phyloP scores from a whole-genome alignment of 2,888 invertebrate species.

The Brassicogethes aeneus region DNA sequence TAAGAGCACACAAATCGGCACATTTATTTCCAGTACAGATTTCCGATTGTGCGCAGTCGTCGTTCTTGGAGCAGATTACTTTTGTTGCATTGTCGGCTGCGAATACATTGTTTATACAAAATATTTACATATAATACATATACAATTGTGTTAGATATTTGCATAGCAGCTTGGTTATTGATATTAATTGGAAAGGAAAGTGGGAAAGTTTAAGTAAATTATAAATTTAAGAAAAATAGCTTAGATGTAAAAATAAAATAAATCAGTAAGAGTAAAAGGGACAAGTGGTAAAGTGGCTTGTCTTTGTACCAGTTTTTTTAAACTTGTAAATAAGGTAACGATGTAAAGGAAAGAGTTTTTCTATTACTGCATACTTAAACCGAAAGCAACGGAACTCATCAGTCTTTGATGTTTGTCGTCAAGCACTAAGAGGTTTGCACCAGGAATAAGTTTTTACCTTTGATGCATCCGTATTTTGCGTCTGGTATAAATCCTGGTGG shows the following conservation, averaged over 20 bases:
- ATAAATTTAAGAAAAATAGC: constrained; percentile 6
- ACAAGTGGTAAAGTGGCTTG: constrained; percentile 11
- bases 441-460: constrained; percentile 63
- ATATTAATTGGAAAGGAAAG: constrained; percentile 13
- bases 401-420: constrained; percentile 29
- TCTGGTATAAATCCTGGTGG: constrained; percentile 88
- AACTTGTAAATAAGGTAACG: constrained; percentile 22
- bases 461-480: constrained; percentile 87
- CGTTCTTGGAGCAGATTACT: constrained; percentile 42
- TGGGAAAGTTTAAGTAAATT: neutral
- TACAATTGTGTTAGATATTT: constrained; percentile 18
- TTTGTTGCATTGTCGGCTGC: constrained; percentile 41
- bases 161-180: constrained; percentile 17
- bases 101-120: constrained; percentile 36
- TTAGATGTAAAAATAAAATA: constrained; percentile 7
- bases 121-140: constrained; percentile 22
- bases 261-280: constrained; percentile 7
- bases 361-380: constrained; percentile 32
- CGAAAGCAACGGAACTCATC: constrained; percentile 30
- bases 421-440: constrained; percentile 29
- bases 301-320: constrained; percentile 19
- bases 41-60: constrained; percentile 45
- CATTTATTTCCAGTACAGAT: constrained; percentile 46
- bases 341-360: constrained; percentile 26
- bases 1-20: constrained; percentile 44